phyloP scores from a whole-genome alignment of 2,113 vertebrate genomes.

The Brachionichthys hirsutus region DNA sequence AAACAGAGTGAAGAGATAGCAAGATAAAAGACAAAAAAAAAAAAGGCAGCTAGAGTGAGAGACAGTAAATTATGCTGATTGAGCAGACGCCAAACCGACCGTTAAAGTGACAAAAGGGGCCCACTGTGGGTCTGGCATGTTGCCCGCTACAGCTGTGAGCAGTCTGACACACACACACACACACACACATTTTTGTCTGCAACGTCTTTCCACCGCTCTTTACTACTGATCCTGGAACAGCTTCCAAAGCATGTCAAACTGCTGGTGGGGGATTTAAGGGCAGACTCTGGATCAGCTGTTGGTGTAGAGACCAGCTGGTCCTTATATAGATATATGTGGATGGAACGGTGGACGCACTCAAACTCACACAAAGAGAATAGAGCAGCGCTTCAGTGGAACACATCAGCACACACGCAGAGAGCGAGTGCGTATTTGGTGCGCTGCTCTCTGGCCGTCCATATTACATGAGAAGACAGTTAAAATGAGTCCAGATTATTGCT shows the following conservation, averaged over 20 bases:
- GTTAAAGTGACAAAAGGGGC: constrained; percentile 66
- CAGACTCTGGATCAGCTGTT: constrained; percentile 58
- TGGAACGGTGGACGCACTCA: constrained; percentile 33
- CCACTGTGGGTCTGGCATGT: constrained; percentile 56
- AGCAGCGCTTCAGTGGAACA: too few relatives aligned
- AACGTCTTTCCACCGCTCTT: constrained; percentile 27
- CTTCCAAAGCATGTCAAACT: constrained; percentile 29
- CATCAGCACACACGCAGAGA: too few relatives aligned
- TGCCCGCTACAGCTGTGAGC: constrained; percentile 65
- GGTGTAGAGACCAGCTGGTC: constrained; percentile 51
- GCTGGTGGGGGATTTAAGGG: constrained; percentile 47
- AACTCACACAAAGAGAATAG: constrained; percentile 5
- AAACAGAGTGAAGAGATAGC: constrained; percentile 6
- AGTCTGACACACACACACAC: constrained; percentile 31
- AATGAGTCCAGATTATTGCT: constrained; percentile 49
- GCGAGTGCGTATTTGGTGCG: neutral
- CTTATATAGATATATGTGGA: constrained; percentile 25
- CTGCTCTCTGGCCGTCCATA: constrained; percentile 26
- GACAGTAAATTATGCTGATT: constrained; percentile 60
- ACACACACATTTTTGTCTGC: constrained; percentile 24
- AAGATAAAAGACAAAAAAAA: constrained; percentile 18
- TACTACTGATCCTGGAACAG: constrained; percentile 58
- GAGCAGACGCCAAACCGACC: constrained; percentile 59
- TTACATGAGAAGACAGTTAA: constrained; percentile 19
- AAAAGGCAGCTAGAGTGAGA: constrained; percentile 23